Evolutionary conservation across 2,888 invertebrate genomes (phyloP).

Genomic region (Piscicola geometra): DNA sequence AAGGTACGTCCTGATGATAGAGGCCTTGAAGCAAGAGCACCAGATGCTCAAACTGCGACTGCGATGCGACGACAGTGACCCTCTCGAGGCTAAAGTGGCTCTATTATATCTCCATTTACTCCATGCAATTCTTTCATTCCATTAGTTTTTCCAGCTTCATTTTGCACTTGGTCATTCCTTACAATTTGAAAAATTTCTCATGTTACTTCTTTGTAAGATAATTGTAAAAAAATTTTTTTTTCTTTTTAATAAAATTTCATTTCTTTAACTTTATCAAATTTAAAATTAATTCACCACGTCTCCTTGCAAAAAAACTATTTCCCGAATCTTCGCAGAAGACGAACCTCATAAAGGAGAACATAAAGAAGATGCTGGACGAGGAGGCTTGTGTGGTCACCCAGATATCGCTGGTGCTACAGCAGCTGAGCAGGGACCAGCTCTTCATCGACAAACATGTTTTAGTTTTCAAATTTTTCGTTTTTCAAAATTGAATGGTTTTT

Average conservation of each 20-base stretch:
- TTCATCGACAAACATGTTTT: slow-evolving; percentile 6
- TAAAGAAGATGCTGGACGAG: slow-evolving; percentile 6
- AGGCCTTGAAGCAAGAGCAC: slow-evolving; percentile 28
- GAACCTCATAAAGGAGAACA: neutral
- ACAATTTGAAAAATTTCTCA: too few species aligned
- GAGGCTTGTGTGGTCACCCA: slow-evolving; percentile 18
- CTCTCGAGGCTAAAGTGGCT: slow-evolving; percentile 15
- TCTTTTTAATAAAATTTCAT: too few species aligned
- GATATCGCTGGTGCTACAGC: slow-evolving; percentile 21
- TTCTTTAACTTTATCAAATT: too few species aligned
- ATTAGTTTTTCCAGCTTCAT: too few species aligned
- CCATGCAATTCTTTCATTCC: too few species aligned
- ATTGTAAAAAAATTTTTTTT: too few species aligned
- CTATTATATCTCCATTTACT: too few species aligned
- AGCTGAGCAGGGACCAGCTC: slow-evolving; percentile 23
- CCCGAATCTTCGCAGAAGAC: neutral
- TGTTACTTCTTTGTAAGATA: too few species aligned
- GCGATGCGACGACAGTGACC: slow-evolving; percentile 19
- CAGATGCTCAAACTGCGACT: slow-evolving; percentile 10
- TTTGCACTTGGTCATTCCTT: too few species aligned
- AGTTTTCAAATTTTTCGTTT: neutral
- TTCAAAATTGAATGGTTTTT: too few species aligned
- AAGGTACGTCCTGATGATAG: slow-evolving; percentile 27
- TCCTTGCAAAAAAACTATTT: too few species aligned
- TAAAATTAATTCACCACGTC: too few species aligned